These are phyloP conservation scores for Drosophila carrolli DNA, from an alignment of 1,140 invertebrate genomes.

Conservation along the genomic window DNA sequence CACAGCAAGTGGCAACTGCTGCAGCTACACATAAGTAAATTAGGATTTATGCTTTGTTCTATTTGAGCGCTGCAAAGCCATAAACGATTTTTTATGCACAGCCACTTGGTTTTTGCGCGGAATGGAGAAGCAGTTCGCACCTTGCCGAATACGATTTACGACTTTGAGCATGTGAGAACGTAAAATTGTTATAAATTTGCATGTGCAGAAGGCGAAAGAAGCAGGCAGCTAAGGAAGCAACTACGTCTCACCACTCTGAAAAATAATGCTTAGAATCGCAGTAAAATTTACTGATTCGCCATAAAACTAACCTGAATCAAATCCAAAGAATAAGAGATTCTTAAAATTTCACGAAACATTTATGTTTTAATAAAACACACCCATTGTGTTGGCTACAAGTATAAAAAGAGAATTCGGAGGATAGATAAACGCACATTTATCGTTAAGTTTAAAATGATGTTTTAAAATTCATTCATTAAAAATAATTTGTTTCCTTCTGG, in stretches of 20 bases:
- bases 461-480: too few species aligned
- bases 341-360: constrained; percentile 11
- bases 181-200: constrained; percentile 83
- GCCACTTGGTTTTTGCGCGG: constrained; percentile 57
- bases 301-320: constrained; percentile 37
- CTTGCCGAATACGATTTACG: constrained; percentile 78
- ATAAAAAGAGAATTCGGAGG: too few species aligned
- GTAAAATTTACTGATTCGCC: constrained; percentile 37
- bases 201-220: constrained; percentile 60
- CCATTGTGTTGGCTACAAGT: too few species aligned
- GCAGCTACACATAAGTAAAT: constrained; percentile 78
- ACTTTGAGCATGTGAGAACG: constrained; percentile 75
- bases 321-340: constrained; percentile 5
- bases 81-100: constrained; percentile 84
- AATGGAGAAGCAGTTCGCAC: constrained; percentile 64
- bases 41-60: constrained; percentile 84
- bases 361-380: neutral
- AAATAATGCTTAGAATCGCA: constrained; percentile 20
- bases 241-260: constrained; percentile 19
- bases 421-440: too few species aligned
- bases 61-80: constrained; percentile 83
- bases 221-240: constrained; percentile 13
- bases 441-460: too few species aligned
- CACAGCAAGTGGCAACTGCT: constrained; percentile 49
- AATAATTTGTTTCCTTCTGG: too few species aligned